Base-by-base conservation (phyloP, 2,888 invertebrate species). In the Frankliniella intonsa region DNA sequence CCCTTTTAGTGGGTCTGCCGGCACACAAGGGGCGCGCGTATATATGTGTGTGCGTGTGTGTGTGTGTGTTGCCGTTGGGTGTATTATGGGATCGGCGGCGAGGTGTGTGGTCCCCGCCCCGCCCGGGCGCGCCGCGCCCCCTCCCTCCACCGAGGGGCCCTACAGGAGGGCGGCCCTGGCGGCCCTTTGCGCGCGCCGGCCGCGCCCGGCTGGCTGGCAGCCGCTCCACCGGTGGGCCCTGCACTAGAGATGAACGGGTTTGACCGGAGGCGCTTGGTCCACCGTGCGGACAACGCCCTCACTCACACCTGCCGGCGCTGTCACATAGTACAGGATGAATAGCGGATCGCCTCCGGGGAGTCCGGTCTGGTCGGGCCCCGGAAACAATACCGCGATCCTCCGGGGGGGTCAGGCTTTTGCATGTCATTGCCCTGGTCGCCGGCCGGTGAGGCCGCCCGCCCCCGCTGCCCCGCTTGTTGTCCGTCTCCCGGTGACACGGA, bases 11-110 rank as follows among this genome's bases (percentile, higher is more conserved):
- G 38, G 38, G 38, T 38, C 38, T 2, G 38, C 38, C 38, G 38
- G 38, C 38, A n/a, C n/a, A n/a, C n/a, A n/a, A n/a, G n/a, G n/a
- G n/a, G 38, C 5, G 38, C 5, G 38, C 5, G 38, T 38, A 5
- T 38, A 5, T 38, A 5, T 38, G 38, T 38, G 38, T 38, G 38
- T 38, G 83, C 80, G 81, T 82, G 83, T 83, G 82, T 79, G 83
- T 62, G 81, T 82, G 82, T 81, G 84, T 83, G 84, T 81, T 82
- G 81, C 80, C 69, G 76, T 69, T 81, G 76, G 80, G 82, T 83
- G 83, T 80, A 80, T 50, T 81, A 80, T 82, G 82, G 51, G 82
- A 50, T 80, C 50, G 82, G 81, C 82, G 81, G 82, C 82, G 81
- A 80, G 82, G 82, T 83, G 69, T 80, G 81, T 80, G 81, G 83